A percentile compares a stretch with the other conserved stretches of the same genome.
phyloP scores from a whole-genome alignment of 1,140 invertebrate genomes.

The Papilio xuthus region DNA sequence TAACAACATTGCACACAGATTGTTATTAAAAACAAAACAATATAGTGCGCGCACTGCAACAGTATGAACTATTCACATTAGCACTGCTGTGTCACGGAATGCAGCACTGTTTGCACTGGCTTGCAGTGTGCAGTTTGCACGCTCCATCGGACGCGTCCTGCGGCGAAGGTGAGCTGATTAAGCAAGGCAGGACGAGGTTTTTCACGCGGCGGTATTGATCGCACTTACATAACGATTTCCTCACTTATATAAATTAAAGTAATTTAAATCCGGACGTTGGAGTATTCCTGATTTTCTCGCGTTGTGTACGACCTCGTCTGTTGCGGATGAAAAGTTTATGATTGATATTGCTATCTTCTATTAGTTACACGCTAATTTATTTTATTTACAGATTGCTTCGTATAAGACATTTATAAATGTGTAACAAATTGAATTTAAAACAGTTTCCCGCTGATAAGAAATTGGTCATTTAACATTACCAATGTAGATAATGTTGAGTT shows the following conservation, averaged over 20 bases:
- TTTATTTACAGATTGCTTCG: not conserved
- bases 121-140: not conserved
- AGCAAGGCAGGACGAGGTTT: conserved; percentile 6
- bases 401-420: not conserved
- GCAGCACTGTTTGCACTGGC: not conserved
- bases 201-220: conserved; percentile 7
- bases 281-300: conserved; percentile 20
- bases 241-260: conserved; percentile 9
- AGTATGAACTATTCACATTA: not conserved
- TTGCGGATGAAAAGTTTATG: conserved; percentile 10
- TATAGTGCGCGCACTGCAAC: not conserved
- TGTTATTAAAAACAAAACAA: not conserved
- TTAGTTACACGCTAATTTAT: not conserved
- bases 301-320: not conserved
- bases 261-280: conserved; percentile 9
- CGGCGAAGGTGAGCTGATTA: conserved; percentile 8
- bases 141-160: conserved; percentile 18
- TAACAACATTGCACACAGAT: not conserved
- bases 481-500: not conserved
- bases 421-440: not conserved
- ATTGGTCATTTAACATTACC: not conserved
- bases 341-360: not conserved
- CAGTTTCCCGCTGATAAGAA: not conserved
- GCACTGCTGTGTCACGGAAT: not conserved
- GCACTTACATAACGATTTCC: conserved; percentile 24